These are phyloP conservation scores for Macrotrachela quadricornifera DNA, from an alignment of 1,140 invertebrate genomes.

Conservation along the genomic window DNA sequence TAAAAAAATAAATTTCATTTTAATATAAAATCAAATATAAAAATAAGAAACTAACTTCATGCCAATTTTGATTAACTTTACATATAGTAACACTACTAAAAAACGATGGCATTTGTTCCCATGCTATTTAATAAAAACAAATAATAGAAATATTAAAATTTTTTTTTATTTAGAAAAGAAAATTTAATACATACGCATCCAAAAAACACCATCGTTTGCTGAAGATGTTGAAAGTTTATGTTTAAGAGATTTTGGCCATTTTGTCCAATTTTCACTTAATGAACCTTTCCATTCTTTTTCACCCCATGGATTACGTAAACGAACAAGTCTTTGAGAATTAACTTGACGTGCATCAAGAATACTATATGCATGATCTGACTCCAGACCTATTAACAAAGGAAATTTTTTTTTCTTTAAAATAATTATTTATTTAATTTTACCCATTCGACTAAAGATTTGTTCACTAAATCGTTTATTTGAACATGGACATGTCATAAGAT, in stretches of 20 bases:
- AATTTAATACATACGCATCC: too few relatives aligned
- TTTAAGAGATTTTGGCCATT: too few relatives aligned
- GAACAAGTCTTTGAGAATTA: conserved; percentile 12
- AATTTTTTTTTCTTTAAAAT: neutral
- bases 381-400: conserved; percentile 38
- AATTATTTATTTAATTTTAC: neutral
- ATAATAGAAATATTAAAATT: too few relatives aligned
- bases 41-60: too few relatives aligned
- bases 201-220: too few relatives aligned
- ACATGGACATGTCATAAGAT: neutral
- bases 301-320: conserved; percentile 10
- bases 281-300: neutral
- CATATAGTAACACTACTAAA: neutral
- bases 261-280: too few relatives aligned
- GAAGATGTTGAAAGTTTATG: too few relatives aligned
- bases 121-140: too few relatives aligned
- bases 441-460: too few relatives aligned
- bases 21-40: too few relatives aligned
- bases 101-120: neutral
- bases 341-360: conserved; percentile 63
- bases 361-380: conserved; percentile 83
- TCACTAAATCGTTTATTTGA: too few relatives aligned
- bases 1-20: too few relatives aligned
- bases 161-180: neutral
- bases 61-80: neutral